Evolutionary conservation across 2,888 invertebrate genomes (phyloP), one percentile per base, ranked within the genome.

Genomic region (Xestia sexstrigata): DNA sequence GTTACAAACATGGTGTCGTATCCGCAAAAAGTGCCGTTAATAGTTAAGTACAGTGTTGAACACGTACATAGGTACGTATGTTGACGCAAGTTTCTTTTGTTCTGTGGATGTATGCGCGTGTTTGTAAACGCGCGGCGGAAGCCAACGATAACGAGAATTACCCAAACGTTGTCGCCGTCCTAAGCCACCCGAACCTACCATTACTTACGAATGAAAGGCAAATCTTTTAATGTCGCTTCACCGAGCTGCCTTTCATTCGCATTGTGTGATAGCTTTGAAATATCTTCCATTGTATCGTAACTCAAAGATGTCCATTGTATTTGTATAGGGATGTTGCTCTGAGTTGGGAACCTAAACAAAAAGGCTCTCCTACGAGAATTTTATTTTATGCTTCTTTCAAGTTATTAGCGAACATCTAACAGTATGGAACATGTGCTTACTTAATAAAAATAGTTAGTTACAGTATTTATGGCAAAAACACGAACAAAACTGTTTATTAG

Each of bases 91-190:
- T 63, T 81, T 84, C 78, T 81, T 85, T 85, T 87, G 81, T 85
- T 81, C 47, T 49, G 70, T 62, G 70, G 55, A 70, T 23, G 73
- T 30, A 49, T 17, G 68, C 69, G 76, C 58, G 67, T 84, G 80
- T 84, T 86, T 82, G 76, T 86, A 87, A 87, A 84, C 86, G 78
- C 68, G 52, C 78, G 39, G 66, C 86, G 87, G 88, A 87, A 83
- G 72, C 86, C 42, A 35, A n/a, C 85, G 82, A 84, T 84, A 84
- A 81, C 72, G 70, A 70, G 70, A 47, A 60, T 65, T 47, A 67
- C 30, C 63, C 70, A 55, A 75, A 83, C 26, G 55, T 58, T 39
- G 58, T 20, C 58, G n/a, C 52, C 52, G 5, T n/a, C 78, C 78
- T 23, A 42, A 52, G 17, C 42, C 62, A 42, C 49, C 52, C 72